Conservation (phyloP, 2,113 vertebrate genomes). For the Leucoraja erinaceus region DNA sequence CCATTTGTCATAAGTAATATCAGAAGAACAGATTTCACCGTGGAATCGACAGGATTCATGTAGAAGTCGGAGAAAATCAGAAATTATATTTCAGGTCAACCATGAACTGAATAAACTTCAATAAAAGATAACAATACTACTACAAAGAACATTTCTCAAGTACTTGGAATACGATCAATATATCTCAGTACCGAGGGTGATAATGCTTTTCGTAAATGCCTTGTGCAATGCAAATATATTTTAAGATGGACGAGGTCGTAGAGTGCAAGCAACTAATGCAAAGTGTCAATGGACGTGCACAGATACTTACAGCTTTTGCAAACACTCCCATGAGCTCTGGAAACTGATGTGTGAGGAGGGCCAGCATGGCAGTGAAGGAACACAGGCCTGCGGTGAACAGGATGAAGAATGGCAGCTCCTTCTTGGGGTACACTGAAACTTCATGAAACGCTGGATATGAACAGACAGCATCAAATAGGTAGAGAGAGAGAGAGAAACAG, state of each 20-base stretch:
- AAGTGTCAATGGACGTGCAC: neutral
- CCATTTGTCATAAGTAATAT: neutral
- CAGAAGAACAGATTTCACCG: neutral
- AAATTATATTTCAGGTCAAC: too few species aligned
- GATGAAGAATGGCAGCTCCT: constrained; percentile 98
- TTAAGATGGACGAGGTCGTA: neutral
- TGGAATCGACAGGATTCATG: neutral
- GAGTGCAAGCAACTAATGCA: too few species aligned
- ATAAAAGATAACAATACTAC: neutral
- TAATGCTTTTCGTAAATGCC: too few species aligned
- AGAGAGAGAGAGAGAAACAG: constrained; percentile 24
- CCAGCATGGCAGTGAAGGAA: constrained; percentile 97
- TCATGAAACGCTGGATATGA: constrained; percentile 88
- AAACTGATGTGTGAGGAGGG: constrained; percentile 96
- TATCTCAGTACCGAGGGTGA: neutral
- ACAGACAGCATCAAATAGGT: constrained; percentile 29
- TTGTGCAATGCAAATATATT: neutral
- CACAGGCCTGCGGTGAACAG: constrained; percentile 94
- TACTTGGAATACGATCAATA: neutral
- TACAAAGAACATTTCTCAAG: neutral
- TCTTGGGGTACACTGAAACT: constrained; percentile 98
- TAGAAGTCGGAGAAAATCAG: too few species aligned
- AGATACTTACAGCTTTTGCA: constrained; percentile 89
- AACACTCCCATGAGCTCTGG: constrained; percentile 98
- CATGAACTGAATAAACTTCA: neutral